These are phyloP conservation scores for Papilio protenor DNA, from an alignment of 2,888 invertebrate species.

Conservation along the genomic window DNA sequence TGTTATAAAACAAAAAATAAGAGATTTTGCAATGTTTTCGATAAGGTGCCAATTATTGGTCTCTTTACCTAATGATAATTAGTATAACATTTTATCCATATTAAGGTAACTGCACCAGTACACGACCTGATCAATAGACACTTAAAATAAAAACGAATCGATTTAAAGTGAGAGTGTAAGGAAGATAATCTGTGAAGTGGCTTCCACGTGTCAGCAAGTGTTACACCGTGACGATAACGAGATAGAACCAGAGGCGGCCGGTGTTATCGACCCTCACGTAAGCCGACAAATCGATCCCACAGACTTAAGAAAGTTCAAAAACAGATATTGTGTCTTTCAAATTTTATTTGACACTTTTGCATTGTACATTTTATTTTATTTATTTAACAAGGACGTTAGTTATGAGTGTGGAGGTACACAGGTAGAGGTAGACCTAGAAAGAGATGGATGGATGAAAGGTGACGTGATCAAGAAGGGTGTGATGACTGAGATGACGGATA, in stretches of 20 bases:
- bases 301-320: constrained; percentile 27
- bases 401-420: too few relatives aligned
- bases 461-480: too few relatives aligned
- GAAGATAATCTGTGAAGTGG: constrained; percentile 20
- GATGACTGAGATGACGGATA: too few relatives aligned
- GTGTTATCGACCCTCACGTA: constrained; percentile 39
- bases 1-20: neutral
- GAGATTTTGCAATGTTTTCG: neutral
- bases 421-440: too few relatives aligned
- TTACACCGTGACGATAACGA: constrained; percentile 31
- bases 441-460: too few relatives aligned
- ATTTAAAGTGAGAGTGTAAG: neutral
- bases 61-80: neutral
- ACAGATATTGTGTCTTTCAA: neutral
- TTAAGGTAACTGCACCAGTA: neutral
- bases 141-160: neutral
- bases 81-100: neutral
- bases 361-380: too few relatives aligned
- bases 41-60: neutral
- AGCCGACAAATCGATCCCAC: constrained; percentile 32
- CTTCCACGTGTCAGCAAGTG: constrained; percentile 27
- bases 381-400: too few relatives aligned
- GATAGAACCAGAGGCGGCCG: constrained; percentile 39
- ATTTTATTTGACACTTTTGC: too few relatives aligned
- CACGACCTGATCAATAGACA: neutral